Percentiles rank a stretch among this genome's conserved stretches.
phyloP scores from a whole-genome alignment of 1,140 invertebrate genomes.

The Portunus trituberculatus region DNA sequence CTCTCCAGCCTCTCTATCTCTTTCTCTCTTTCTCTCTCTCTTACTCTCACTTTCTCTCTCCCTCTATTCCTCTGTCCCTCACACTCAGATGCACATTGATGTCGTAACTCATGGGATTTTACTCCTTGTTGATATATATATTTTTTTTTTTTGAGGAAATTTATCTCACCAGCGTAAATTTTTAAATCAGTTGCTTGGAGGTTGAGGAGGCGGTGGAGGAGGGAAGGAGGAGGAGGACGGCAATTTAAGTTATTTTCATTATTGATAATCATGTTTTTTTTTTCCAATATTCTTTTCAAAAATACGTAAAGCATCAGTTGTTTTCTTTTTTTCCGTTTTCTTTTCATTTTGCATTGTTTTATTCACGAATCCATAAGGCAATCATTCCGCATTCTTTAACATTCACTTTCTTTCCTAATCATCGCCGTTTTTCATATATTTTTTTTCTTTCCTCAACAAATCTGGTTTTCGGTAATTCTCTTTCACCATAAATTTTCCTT shows the following conservation, averaged over 20 bases:
- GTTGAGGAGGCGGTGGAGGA: background rate
- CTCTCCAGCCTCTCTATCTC: background rate
- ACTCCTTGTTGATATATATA: background rate
- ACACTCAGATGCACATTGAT: background rate
- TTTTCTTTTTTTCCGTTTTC: too few relatives aligned
- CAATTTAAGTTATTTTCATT: background rate
- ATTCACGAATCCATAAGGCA: background rate
- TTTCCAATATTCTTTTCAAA: background rate
- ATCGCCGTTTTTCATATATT: too few relatives aligned
- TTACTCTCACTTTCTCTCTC: background rate
- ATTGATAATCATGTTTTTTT: background rate
- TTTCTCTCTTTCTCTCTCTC: background rate
- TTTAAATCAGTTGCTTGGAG: background rate
- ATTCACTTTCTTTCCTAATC: constrained; percentile 2
- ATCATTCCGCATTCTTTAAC: background rate
- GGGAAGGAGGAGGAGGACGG: background rate
- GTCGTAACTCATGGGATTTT: background rate
- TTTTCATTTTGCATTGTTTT: too few relatives aligned
- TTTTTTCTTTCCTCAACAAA: background rate
- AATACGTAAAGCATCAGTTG: background rate
- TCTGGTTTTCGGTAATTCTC: background rate
- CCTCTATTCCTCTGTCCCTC: background rate
- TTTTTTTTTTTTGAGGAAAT: constrained; percentile 7
- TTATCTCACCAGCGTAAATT: background rate
- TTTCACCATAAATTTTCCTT: background rate